These are phyloP conservation scores for Trichopria drosophilae DNA, from an alignment of 2,888 invertebrate species.

Conservation along the genomic window DNA sequence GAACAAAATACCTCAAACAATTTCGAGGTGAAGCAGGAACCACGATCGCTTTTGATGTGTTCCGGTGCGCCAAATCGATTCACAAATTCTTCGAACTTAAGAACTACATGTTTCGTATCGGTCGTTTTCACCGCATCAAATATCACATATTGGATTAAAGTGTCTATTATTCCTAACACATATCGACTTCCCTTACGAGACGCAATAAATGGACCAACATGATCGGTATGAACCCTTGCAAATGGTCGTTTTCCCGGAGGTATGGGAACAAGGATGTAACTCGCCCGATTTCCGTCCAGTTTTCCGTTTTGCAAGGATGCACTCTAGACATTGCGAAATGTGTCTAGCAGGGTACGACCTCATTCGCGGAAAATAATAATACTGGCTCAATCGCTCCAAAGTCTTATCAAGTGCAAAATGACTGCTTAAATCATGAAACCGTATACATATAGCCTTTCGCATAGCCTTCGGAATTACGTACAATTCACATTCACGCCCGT, in stretches of 20 bases:
- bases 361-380: conserved; percentile 37
- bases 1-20: conserved; percentile 27
- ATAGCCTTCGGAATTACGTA: conserved; percentile 27
- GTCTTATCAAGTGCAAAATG: conserved; percentile 30
- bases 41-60: conserved; percentile 28
- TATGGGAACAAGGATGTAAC: conserved; percentile 37
- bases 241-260: conserved; percentile 33
- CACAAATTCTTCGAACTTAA: conserved; percentile 31
- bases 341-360: no score
- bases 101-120: conserved; percentile 16
- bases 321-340: no score
- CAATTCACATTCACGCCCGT: not conserved
- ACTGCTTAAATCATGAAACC: conserved; percentile 28
- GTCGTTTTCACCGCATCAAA: conserved; percentile 31
- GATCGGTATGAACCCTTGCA: conserved; percentile 32
- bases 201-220: no score
- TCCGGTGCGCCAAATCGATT: conserved; percentile 30
- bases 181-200: no score
- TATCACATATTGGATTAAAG: conserved; percentile 22
- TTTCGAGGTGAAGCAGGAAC: conserved; percentile 30
- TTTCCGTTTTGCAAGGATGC: conserved; percentile 24
- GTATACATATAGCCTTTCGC: no score
- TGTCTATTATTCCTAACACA: no score
- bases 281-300: conserved; percentile 31
- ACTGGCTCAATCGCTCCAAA: conserved; percentile 9